These are phyloP conservation scores for Ostrea denselamellosa DNA, from an alignment of 1,140 invertebrate species.

Conservation along the genomic window DNA sequence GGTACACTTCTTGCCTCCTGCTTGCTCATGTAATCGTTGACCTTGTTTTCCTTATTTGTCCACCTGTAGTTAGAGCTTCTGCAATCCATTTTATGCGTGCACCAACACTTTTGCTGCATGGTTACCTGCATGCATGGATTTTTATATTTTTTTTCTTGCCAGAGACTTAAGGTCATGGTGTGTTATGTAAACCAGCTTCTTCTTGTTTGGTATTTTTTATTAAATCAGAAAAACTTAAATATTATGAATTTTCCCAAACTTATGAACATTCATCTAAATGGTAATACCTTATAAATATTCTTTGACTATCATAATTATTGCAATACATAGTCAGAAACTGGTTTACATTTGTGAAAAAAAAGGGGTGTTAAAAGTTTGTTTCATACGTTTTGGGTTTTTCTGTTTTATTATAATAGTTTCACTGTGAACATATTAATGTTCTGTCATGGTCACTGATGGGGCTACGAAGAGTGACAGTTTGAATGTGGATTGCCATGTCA, in stretches of 20 bases:
- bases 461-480: no score
- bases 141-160: neutral
- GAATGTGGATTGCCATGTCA: no score
- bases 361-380: no score
- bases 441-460: no score
- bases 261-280: neutral
- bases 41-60: neutral
- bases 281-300: neutral
- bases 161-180: neutral
- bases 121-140: neutral
- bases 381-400: no score
- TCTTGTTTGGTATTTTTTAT: neutral
- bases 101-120: neutral
- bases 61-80: neutral
- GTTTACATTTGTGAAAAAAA: neutral
- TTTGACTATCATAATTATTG: neutral
- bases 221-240: neutral
- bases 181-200: constrained; percentile 1
- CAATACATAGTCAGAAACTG: neutral
- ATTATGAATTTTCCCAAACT: neutral
- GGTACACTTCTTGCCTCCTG: neutral
- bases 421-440: no score
- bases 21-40: constrained; percentile 3
- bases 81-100: neutral
- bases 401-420: no score